phyloP scores from a whole-genome alignment of 2,113 vertebrate species.

The Solenodon paradoxus region DNA sequence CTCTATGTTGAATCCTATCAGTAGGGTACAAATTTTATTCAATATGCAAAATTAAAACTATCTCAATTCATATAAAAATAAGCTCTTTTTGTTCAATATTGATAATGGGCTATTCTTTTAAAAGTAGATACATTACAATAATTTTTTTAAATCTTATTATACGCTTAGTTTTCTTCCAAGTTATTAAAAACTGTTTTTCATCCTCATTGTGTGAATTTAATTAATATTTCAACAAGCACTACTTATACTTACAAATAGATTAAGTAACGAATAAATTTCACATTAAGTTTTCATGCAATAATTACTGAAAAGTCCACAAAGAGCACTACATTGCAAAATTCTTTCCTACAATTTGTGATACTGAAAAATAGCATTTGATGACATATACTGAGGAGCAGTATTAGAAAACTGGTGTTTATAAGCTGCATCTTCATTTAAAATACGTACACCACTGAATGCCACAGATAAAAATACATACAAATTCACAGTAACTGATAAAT shows the following conservation, averaged over 20 bases:
- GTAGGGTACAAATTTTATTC: background rate
- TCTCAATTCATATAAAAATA: background rate
- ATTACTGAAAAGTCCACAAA: conserved; percentile 7
- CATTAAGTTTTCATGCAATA: background rate
- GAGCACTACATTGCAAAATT: background rate
- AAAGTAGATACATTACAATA: background rate
- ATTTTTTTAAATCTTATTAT: background rate
- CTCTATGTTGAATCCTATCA: background rate
- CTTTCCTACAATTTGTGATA: background rate
- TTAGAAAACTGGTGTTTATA: background rate
- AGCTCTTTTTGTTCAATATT: background rate
- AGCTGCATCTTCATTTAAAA: background rate
- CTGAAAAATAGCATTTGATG: background rate
- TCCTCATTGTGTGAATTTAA: background rate
- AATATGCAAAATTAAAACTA: background rate
- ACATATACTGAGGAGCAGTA: background rate
- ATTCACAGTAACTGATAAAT: background rate
- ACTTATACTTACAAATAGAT: background rate
- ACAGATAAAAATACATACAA: background rate
- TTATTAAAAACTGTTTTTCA: background rate
- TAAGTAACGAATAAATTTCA: background rate
- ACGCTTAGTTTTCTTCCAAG: background rate
- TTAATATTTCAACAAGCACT: background rate
- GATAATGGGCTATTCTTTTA: background rate
- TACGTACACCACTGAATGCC: background rate